Percentiles rank a stretch among this genome's conserved stretches.
phyloP scores from a whole-genome alignment of 2,113 vertebrate species.

The Hiodon alosoides region DNA sequence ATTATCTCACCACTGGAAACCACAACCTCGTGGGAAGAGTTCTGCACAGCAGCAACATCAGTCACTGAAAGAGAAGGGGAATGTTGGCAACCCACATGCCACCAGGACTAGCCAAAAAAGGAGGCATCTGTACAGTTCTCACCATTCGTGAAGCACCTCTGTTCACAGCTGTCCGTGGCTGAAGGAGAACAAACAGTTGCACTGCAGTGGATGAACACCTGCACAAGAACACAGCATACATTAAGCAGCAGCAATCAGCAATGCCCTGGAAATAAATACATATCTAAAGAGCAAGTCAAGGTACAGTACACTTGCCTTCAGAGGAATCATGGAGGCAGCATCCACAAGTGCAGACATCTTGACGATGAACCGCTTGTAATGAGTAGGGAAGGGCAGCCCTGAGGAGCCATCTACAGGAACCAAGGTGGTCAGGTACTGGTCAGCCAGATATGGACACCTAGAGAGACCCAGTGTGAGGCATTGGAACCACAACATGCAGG shows the following conservation, averaged over 20 bases:
- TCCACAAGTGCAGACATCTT: conserved; percentile 61
- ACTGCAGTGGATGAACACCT: conserved; percentile 62
- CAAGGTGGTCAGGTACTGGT: conserved; percentile 49
- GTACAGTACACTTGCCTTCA: conserved; percentile 42
- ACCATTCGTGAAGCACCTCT: conserved; percentile 50
- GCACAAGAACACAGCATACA: rapidly evolving
- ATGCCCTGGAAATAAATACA: not conserved
- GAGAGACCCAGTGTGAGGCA: not conserved
- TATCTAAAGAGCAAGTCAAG: no score
- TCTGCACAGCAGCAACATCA: conserved; percentile 12
- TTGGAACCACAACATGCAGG: not conserved
- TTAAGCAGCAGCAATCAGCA: not conserved
- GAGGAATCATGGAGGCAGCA: not conserved
- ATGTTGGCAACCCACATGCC: not conserved
- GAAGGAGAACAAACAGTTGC: conserved; percentile 49
- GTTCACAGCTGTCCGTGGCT: conserved; percentile 42
- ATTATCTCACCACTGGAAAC: conserved; percentile 55
- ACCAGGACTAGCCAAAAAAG: not conserved
- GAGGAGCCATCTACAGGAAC: conserved; percentile 44
- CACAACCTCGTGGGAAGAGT: conserved; percentile 22
- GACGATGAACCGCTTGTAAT: conserved; percentile 58
- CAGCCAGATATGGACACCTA: conserved; percentile 59
- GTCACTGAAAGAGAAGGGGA: conserved; percentile 37
- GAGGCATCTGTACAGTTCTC: conserved; percentile 12
- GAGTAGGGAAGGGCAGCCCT: conserved; percentile 52